Evolutionary conservation across 2,888 invertebrate genomes (phyloP).

Genomic region (Rhagonycha lutea): DNA sequence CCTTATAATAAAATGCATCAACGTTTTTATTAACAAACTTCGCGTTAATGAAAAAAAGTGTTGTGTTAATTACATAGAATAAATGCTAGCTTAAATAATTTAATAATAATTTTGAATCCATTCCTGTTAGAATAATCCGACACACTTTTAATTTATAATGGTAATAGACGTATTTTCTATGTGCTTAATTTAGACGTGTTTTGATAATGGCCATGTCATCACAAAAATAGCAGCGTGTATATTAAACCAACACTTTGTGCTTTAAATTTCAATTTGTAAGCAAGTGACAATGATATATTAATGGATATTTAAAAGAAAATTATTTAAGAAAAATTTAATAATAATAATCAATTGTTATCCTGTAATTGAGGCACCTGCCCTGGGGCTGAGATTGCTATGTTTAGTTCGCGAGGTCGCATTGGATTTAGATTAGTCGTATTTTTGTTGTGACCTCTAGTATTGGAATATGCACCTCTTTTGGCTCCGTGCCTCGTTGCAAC

Average conservation of each 20-base stretch:
- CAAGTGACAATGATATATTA: neutral
- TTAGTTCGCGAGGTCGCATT: conserved; percentile 42
- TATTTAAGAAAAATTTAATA: neutral
- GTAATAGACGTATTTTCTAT: conserved; percentile 26
- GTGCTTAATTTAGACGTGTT: conserved; percentile 35
- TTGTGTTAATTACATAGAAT: neutral
- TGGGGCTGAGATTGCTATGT: conserved; percentile 31
- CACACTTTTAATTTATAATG: conserved; percentile 37
- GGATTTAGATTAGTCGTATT: conserved; percentile 46
- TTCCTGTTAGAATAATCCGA: neutral
- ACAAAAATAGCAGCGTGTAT: neutral
- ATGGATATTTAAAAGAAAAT: neutral
- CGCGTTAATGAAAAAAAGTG: neutral
- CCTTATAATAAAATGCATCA: neutral
- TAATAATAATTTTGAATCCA: neutral
- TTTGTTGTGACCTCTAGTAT: conserved; percentile 42
- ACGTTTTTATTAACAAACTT: neutral
- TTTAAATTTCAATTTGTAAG: neutral
- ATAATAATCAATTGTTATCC: neutral
- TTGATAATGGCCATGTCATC: conserved; percentile 10
- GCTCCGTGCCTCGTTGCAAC: conserved; percentile 37
- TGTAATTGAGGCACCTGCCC: conserved; percentile 12
- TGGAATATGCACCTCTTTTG: conserved; percentile 39
- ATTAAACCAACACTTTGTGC: neutral
- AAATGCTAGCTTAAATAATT: neutral